These are phyloP conservation scores for Hymenopus coronatus DNA, from an alignment of 2,888 invertebrate species.

Conservation along the genomic window DNA sequence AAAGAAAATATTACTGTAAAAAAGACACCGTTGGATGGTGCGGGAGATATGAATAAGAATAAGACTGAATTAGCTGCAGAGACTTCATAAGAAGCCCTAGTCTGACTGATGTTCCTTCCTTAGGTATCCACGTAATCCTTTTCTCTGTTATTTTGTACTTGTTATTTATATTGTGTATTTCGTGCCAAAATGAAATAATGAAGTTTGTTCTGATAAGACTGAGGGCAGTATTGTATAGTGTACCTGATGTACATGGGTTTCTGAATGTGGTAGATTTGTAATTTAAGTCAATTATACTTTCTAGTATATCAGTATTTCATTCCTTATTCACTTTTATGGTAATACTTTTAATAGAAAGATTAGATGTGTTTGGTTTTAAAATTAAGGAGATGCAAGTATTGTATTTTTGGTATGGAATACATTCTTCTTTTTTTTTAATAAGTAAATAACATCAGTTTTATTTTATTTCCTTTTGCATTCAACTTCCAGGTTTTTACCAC, in stretches of 20 bases:
- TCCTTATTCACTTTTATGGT: not conserved
- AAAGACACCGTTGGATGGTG: not conserved
- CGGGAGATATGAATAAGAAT: constrained; percentile 8
- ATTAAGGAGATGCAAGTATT: not conserved
- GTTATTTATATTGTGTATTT: constrained; percentile 10
- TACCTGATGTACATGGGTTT: constrained; percentile 3
- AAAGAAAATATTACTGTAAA: constrained; percentile 8
- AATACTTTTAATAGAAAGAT: not conserved
- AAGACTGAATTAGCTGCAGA: constrained; percentile 7
- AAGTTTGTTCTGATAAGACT: not conserved
- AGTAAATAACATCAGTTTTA: not conserved
- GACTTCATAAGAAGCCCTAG: not conserved
- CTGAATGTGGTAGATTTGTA: not conserved
- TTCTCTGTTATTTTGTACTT: constrained; percentile 7
- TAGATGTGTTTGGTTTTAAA: not conserved
- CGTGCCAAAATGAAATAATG: constrained; percentile 7
- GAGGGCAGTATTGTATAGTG: constrained; percentile 6
- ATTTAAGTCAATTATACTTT: no score
- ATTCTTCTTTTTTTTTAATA: constrained; percentile 28
- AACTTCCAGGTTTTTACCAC: not conserved
- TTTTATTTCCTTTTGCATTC: not conserved
- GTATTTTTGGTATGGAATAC: constrained; percentile 34
- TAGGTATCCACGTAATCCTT: not conserved
- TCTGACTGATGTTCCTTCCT: constrained; percentile 1
- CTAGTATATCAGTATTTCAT: no score